These are phyloP conservation scores for Cyanistes caeruleus DNA, from an alignment of 2,113 vertebrate genomes.

Conservation along the genomic window DNA sequence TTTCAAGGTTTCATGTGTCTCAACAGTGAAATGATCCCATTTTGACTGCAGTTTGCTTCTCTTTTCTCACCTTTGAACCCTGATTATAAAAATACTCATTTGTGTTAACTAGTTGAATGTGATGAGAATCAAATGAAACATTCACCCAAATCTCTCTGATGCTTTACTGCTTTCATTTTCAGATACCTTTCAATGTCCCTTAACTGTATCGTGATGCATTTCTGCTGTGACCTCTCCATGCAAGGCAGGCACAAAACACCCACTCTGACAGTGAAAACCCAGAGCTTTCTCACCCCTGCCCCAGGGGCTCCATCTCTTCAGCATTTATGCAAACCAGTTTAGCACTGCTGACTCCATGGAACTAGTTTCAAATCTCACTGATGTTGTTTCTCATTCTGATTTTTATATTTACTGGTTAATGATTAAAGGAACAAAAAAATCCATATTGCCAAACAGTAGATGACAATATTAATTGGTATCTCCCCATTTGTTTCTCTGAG, in stretches of 20 bases:
- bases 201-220: accelerated
- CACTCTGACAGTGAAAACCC: not conserved
- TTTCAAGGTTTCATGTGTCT: not conserved
- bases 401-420: not conserved
- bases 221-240: not conserved
- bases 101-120: not conserved
- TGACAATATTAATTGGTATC: not conserved
- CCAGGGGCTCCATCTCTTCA: not conserved
- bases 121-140: not conserved
- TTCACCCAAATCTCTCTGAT: not conserved
- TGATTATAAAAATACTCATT: not conserved
- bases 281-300: not conserved
- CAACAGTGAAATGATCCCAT: not conserved
- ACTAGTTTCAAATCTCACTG: not conserved
- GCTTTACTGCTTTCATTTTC: not conserved
- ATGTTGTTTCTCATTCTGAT: not conserved
- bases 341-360: not conserved
- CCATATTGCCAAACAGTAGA: not conserved
- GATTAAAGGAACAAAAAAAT: not conserved
- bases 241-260: not conserved
- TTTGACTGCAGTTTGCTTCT: not conserved
- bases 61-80: not conserved
- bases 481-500: not conserved
- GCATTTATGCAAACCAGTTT: not conserved
- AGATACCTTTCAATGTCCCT: not conserved